Percentiles rank a stretch among this genome's conserved stretches.
These are phyloP conservation scores for Ypsolopha sequella DNA, from an alignment of 2,888 invertebrate genomes.

Conservation along the genomic window DNA sequence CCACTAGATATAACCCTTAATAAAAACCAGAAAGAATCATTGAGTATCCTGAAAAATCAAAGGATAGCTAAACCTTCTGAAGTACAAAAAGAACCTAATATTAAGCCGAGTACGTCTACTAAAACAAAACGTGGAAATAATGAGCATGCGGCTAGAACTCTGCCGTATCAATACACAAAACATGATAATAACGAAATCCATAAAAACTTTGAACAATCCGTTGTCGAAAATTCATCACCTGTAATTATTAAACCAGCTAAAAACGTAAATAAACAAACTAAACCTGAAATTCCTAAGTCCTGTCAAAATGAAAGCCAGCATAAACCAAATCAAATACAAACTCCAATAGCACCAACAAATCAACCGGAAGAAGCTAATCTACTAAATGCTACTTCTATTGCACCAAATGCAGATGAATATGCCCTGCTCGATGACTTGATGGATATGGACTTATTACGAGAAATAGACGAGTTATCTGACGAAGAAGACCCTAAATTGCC, in stretches of 20 bases:
- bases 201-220: no score
- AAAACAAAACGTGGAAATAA: neutral
- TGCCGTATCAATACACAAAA: neutral
- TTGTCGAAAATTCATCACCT: no score
- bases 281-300: no score
- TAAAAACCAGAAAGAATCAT: slow-evolving; percentile 12
- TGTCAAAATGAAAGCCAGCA: no score
- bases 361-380: no score
- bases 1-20: slow-evolving; percentile 42
- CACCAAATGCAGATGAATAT: slow-evolving; percentile 30
- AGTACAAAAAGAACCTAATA: slow-evolving; percentile 24
- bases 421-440: slow-evolving; percentile 57
- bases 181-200: neutral
- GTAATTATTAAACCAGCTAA: no score
- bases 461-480: slow-evolving; percentile 57
- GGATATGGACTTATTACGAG: slow-evolving; percentile 53
- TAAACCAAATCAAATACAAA: no score
- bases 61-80: slow-evolving; percentile 14
- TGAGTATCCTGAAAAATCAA: neutral
- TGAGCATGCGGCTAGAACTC: neutral
- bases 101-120: no score
- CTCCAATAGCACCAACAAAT: no score
- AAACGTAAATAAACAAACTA: no score
- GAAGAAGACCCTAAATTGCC: slow-evolving; percentile 21
- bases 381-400: no score